Base-by-base conservation (phyloP, 2,797 vertebrate species). In the Acanthis flammea region DNA sequence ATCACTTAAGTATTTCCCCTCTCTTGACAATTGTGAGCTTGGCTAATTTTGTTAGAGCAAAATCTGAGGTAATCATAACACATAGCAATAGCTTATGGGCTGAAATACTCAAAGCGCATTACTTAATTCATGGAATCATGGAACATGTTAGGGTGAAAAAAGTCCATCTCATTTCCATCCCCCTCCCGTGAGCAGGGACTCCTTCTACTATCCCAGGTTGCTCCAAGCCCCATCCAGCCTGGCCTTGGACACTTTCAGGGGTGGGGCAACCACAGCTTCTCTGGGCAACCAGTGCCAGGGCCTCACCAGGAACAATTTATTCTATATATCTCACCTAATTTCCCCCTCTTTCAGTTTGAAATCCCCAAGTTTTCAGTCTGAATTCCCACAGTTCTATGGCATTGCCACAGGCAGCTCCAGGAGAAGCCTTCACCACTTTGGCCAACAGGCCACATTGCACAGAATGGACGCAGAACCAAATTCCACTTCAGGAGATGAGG, bases 151-250 rank as follows among this genome's bases (percentile, higher is more conserved):
- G 28, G 50, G 27, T 70, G 37, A 37, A 11, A 70, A 30, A 76
- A 51, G 37, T 4, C 30, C 5, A 27, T 12, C 28, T 22, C 3
- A 3, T 50, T 33, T n/a, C 44, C 37, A 55, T 1, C 3, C 6
- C n/a, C 19, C 35, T 70, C 28, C 71, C 55, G 44, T 15, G 23
- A 31, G 23, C 19, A 68, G 31, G 48, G 37, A 39, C 71, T 57
- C 19, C 28, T 57, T 7, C 11, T 50, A 15, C 42, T 14, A 6
- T 1, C 23, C 50, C 37, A 70, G 37, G 0, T 0, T 37, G 14
- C 37, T 62, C 37, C 2, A 1, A 75, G 22, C 10, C 15, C 10
- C 9, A 3, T 48, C 47, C 54, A 61, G 0, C 16, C 54, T 48
- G 31, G 54, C 33, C 47, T 28, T 8, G 47, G 12, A 30, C 42